Evolutionary conservation across 2,888 invertebrate species (phyloP), one percentile per base, ranked within the genome.

Genomic region (Sacculina carcini): DNA sequence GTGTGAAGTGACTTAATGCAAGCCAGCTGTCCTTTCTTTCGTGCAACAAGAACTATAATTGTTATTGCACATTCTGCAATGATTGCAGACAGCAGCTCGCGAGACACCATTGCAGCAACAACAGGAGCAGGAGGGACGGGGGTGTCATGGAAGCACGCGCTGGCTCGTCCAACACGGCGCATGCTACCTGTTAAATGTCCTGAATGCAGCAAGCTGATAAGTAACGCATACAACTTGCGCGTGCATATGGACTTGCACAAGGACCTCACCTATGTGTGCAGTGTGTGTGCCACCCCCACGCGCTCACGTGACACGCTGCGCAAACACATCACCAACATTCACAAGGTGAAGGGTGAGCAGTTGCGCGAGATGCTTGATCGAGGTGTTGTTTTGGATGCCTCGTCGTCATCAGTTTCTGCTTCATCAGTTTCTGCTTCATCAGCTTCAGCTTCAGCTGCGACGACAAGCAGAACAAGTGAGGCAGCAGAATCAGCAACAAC

Each of bases 171-270:
- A 10, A 42, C 26, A 24, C 42, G 42, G 28, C 42, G 42, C 42
- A 42, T 42, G 42, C 42, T 56, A 29, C 56, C 56, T 48, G 54
- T 55, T 16, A 54, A 55, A 47, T 56, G 56, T 52, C 56, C 56
- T 31, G 55, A 55, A 38, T 56, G 56, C 52, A 51, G 52, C 53
- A 56, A 56, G 54, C 55, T 56, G 23, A 52, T 56, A 47, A 54
- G 54, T 51, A 56, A 56, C 54, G 56, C 56, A 12, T 56, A 56
- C 53, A 56, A 56, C 54, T 53, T 56, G 55, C 55, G 56, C 39
- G 56, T 56, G 38, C 56, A 56, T 40, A 53, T 56, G 51, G 56
- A 56, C 52, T 54, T 55, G 32, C 56, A 56, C 51, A 55, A 56
- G 48, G 53, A 56, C 55, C 55, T 56, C 52, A 52, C 56, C 44